A percentile compares a stretch with the other conserved stretches of the same genome.
phyloP scores from a whole-genome alignment of 2,113 vertebrate genomes.

The Opisthocomus hoazin region DNA sequence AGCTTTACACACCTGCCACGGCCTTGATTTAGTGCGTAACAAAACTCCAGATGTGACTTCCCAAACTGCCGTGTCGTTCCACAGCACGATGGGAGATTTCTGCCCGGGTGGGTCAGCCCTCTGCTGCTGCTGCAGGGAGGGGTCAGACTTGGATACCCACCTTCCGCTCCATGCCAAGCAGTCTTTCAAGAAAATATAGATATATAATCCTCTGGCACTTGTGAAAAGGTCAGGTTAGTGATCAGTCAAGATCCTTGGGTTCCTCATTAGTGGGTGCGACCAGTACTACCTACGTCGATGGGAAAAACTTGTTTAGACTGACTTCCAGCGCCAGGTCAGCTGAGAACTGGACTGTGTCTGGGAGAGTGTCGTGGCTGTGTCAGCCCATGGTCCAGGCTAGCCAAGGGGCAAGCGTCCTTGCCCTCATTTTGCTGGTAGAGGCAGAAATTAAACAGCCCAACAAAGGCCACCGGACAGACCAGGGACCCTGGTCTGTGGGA shows the following conservation, averaged over 20 bases:
- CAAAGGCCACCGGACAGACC: neutral
- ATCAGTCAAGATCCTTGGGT: neutral
- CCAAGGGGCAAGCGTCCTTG: neutral
- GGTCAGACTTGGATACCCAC: neutral
- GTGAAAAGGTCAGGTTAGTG: neutral
- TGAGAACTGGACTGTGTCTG: neutral
- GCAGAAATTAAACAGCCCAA: neutral
- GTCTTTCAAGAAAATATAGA: neutral
- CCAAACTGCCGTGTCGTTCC: fast-evolving
- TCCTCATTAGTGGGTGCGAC: neutral
- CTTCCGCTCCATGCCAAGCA: neutral
- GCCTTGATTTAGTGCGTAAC: neutral
- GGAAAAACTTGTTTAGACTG: neutral
- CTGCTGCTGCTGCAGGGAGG: fast-evolving
- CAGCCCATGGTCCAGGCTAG: neutral
- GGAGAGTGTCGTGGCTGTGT: neutral
- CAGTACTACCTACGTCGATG: neutral
- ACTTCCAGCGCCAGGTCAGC: neutral
- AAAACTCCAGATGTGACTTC: slow-evolving; percentile 3
- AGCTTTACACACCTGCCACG: neutral
- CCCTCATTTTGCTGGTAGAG: neutral
- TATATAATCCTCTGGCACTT: neutral
- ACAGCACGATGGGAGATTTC: neutral
- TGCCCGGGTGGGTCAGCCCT: neutral
- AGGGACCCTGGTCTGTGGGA: neutral